Conservation (phyloP, 2,797 vertebrate species). For the Cyprinella venusta region DNA sequence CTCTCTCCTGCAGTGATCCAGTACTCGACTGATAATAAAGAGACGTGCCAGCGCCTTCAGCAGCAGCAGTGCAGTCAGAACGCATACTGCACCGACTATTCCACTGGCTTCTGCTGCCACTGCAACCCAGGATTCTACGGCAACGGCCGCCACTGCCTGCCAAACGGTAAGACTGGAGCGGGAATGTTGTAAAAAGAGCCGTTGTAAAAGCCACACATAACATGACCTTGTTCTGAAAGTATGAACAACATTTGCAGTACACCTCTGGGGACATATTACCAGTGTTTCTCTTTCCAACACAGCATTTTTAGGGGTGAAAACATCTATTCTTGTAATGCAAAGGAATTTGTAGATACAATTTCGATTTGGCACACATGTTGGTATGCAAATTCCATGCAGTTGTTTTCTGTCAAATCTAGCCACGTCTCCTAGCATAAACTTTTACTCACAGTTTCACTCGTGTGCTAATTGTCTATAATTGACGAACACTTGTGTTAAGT, state of each 20-base stretch:
- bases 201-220: conserved; percentile 21
- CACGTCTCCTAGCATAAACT: conserved; percentile 8
- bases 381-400: neutral
- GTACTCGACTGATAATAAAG: conserved; percentile 71
- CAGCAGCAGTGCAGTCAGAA: conserved; percentile 84
- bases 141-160: conserved; percentile 89
- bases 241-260: neutral
- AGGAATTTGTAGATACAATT: neutral
- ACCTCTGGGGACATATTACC: conserved; percentile 12
- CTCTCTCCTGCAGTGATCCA: conserved; percentile 73
- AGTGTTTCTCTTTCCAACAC: conserved; percentile 8
- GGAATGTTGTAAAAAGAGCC: conserved; percentile 13
- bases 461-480: conserved; percentile 46
- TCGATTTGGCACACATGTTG: neutral
- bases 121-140: conserved; percentile 88
- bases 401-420: conserved; percentile 47
- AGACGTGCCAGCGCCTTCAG: conserved; percentile 80
- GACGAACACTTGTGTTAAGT: conserved; percentile 18
- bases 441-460: conserved; percentile 10
- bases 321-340: neutral
- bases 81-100: conserved; percentile 87
- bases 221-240: conserved; percentile 17
- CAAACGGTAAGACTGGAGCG: conserved; percentile 77
- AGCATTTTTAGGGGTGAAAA: neutral
- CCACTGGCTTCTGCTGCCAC: conserved; percentile 90